Percentiles rank a stretch among this genome's conserved stretches.
Conservation (phyloP, 2,888 invertebrate genomes). For the Nomada goodeniana region DNA sequence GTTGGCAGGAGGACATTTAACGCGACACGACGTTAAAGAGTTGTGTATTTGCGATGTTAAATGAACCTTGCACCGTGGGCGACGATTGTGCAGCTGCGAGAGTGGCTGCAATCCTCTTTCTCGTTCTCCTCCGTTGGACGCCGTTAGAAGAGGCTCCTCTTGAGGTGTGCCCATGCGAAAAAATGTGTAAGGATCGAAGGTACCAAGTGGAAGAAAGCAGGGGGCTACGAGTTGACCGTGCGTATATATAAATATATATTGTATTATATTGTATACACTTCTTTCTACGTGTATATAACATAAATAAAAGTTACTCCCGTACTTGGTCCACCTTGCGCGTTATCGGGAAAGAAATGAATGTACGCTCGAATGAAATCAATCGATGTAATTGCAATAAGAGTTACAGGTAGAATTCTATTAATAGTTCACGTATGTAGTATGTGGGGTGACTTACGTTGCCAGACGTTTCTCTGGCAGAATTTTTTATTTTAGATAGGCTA, state of each 20-base stretch:
- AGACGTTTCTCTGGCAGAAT: too few relatives aligned
- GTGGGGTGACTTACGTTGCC: too few relatives aligned
- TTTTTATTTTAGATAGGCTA: too few relatives aligned
- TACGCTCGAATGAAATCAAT: slow-evolving; percentile 14
- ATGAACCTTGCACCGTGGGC: slow-evolving; percentile 77
- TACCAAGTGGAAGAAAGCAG: slow-evolving; percentile 50
- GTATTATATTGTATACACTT: not conserved
- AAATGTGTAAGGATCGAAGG: slow-evolving; percentile 68
- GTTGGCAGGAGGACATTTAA: slow-evolving; percentile 73
- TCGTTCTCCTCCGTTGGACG: slow-evolving; percentile 35
- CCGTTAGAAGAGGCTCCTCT: slow-evolving; percentile 67
- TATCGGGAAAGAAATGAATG: not conserved
- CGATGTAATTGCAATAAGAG: not conserved
- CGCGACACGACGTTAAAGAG: slow-evolving; percentile 78
- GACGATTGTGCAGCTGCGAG: slow-evolving; percentile 79
- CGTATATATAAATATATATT: not conserved
- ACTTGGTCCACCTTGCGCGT: slow-evolving; percentile 25
- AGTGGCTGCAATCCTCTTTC: slow-evolving; percentile 25
- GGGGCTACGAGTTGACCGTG: slow-evolving; percentile 54
- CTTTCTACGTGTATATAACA: slow-evolving; percentile 51
- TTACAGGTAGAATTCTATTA: too few relatives aligned
- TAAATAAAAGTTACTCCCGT: slow-evolving; percentile 68
- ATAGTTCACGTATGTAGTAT: too few relatives aligned
- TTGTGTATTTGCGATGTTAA: slow-evolving; percentile 81
- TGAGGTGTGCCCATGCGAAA: slow-evolving; percentile 77